phyloP scores from a whole-genome alignment of 2,888 invertebrate species.

The Eulithis prunata region DNA sequence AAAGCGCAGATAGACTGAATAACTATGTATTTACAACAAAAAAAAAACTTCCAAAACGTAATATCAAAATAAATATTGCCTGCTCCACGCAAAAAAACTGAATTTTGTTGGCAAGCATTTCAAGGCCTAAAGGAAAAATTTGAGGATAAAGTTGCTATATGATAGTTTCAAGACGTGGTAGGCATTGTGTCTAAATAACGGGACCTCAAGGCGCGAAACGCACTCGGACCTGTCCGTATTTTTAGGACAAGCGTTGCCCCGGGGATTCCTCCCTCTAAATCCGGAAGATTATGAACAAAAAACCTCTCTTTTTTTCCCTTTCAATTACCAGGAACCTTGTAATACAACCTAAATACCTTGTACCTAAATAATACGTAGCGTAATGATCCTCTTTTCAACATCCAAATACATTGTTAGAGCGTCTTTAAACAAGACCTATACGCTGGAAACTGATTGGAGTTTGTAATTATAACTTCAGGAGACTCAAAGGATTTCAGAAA shows the following conservation, averaged over 20 bases:
- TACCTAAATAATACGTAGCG: conserved; percentile 17
- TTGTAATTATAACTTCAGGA: conserved; percentile 30
- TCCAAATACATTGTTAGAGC: conserved; percentile 10
- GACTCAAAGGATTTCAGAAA: conserved; percentile 33
- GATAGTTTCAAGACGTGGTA: too few relatives aligned
- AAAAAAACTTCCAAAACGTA: too few relatives aligned
- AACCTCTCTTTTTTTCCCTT: conserved; percentile 15
- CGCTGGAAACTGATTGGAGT: conserved; percentile 22
- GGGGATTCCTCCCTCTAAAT: conserved; percentile 21
- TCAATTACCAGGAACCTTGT: conserved; percentile 14
- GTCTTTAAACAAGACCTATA: conserved; percentile 12
- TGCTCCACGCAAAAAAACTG: too few relatives aligned
- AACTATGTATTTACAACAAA: too few relatives aligned
- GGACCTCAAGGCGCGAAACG: too few relatives aligned
- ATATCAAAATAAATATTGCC: too few relatives aligned
- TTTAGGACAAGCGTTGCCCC: conserved; percentile 33
- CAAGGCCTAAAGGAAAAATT: too few relatives aligned
- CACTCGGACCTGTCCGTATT: background rate
- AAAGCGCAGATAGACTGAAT: too few relatives aligned
- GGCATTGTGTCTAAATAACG: too few relatives aligned
- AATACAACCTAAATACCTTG: background rate
- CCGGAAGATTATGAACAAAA: conserved; percentile 18
- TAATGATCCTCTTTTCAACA: conserved; percentile 15
- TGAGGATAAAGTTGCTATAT: too few relatives aligned
- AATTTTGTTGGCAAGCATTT: too few relatives aligned